A percentile compares a stretch with the other conserved stretches of the same genome.
These are phyloP conservation scores for Anabas testudineus DNA, from an alignment of 2,797 vertebrate species.

Conservation along the genomic window DNA sequence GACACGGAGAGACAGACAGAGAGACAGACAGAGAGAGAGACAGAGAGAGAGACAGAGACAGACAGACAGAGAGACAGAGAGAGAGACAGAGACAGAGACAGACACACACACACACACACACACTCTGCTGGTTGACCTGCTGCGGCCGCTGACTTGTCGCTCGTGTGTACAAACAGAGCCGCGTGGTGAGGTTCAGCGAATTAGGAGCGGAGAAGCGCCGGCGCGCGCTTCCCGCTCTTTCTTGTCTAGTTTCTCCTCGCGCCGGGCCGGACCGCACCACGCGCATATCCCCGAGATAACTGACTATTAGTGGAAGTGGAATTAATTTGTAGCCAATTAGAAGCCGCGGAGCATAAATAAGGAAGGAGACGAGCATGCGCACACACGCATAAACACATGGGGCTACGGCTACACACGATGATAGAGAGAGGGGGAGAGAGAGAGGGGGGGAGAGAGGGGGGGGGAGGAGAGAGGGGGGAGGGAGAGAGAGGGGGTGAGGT, in stretches of 20 bases:
- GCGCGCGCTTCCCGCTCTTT: conserved; percentile 1
- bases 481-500: conserved; percentile 18
- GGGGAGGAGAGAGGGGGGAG: conserved; percentile 25
- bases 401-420: neutral
- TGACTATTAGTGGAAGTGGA: conserved; percentile 87
- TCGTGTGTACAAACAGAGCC: conserved; percentile 3
- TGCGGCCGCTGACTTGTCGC: neutral
- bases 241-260: conserved; percentile 46
- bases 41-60: too few species aligned
- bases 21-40: too few species aligned
- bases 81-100: too few species aligned
- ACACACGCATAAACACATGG: neutral
- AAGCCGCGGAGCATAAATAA: conserved; percentile 85
- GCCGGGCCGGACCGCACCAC: conserved; percentile 64
- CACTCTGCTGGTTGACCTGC: neutral
- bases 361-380: conserved; percentile 37
- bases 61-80: too few species aligned
- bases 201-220: neutral
- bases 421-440: conserved; percentile 66
- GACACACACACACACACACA: neutral
- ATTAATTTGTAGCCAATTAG: conserved; percentile 94
- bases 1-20: too few species aligned
- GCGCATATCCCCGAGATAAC: conserved; percentile 82
- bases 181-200: neutral
- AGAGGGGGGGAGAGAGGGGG: conserved; percentile 25